Evolutionary conservation across 2,797 vertebrate species (phyloP).

Genomic region (Anableps anableps): DNA sequence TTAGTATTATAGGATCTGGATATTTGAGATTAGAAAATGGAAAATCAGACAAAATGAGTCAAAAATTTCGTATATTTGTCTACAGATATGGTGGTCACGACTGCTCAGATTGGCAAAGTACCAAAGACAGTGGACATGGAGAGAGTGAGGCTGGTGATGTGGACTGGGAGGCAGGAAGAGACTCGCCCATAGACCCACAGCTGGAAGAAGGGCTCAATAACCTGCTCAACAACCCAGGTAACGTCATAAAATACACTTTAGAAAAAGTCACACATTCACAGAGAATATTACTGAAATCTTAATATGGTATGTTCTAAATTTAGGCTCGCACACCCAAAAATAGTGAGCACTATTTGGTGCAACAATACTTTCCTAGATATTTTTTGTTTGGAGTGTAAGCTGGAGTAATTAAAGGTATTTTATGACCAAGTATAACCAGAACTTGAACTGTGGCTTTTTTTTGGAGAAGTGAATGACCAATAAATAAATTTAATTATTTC

Average conservation of each 20-base stretch:
- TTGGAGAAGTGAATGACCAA: not conserved
- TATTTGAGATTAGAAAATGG: not conserved
- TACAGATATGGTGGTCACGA: slow-evolving; percentile 85
- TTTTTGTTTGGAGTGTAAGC: not conserved
- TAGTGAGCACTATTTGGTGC: not conserved
- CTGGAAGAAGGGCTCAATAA: slow-evolving; percentile 87
- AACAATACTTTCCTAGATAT: not conserved
- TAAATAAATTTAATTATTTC: not conserved
- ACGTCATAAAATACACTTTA: slow-evolving; percentile 1
- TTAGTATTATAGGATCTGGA: not conserved
- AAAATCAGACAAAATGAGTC: not conserved
- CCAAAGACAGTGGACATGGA: slow-evolving; percentile 89
- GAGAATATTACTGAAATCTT: not conserved
- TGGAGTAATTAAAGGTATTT: not conserved
- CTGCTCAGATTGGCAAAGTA: slow-evolving; percentile 83
- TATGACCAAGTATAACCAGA: not conserved
- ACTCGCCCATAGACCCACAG: slow-evolving; percentile 86
- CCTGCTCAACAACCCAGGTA: slow-evolving; percentile 86
- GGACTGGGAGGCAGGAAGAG: slow-evolving; percentile 84
- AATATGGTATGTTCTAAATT: not conserved
- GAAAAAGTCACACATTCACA: not conserved
- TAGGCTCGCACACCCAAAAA: not conserved
- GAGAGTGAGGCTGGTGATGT: slow-evolving; percentile 90
- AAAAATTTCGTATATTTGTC: not conserved
- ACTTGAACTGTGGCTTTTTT: not conserved